Base-by-base conservation (phyloP, 2,797 vertebrate genomes). In the Sitta carolinensis region DNA sequence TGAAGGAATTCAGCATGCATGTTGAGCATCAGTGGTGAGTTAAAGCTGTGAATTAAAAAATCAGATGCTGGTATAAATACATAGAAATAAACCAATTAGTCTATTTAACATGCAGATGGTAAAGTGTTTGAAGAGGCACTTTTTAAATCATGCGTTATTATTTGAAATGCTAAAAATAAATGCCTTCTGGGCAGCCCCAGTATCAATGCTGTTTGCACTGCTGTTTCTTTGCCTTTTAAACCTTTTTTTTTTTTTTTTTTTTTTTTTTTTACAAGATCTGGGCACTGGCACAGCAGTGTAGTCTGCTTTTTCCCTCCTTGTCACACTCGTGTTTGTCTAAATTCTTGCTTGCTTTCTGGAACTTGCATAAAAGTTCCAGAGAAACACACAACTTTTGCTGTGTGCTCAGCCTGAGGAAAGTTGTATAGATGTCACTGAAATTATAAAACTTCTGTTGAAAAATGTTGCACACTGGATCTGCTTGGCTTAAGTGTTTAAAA, bases 11-110 rank as follows among this genome's bases (percentile, higher is more conserved):
- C 64, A 63, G 61, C 18, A 7, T 15, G 52, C 52, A 8, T 70
- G 19, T 92, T 73, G 57, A 76, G 55, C 17, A 32, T 82, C 36
- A 57, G 10, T 59, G n/a, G 47, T 73, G 51, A 89, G 64, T 76
- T 95, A 50, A 92, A 92, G 26, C 79, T 78, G 51, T 62, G 55
- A 85, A 73, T 92, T 89, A 25, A 78, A 85, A 84, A 78, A 48
- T 86, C 36, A 73, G 26, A n/a, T 62, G 22, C 62, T 78, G 62
- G 22, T 66, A 47, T 67, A 83, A 94, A 69, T 79, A 34, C 36
- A 29, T 27, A 43, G 14, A 76, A 72, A 57, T 76, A 70, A 82
- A 67, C 32, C 80, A 77, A 67, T 95, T 76, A 73, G 27, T 69
- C n/a, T 75, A 1, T 75, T 89, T 89, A 83, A 64, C 22, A 26